A percentile compares a stretch with the other conserved stretches of the same genome.
These are phyloP conservation scores for Acanthaster planci DNA, from an alignment of 35 echinoderm and acorn worm species.

Conservation along the genomic window DNA sequence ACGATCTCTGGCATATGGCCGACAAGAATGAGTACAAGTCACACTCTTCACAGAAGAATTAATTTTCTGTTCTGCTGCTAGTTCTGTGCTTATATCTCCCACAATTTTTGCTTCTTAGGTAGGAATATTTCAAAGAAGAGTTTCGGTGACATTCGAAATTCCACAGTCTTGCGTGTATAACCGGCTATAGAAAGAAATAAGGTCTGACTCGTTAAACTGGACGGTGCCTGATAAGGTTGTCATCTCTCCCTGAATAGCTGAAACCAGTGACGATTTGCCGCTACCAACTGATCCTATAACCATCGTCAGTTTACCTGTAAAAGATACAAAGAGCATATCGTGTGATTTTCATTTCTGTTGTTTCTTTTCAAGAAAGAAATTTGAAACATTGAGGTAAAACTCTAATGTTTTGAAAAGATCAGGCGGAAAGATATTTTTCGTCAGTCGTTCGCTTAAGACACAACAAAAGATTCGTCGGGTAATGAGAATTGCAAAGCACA, in stretches of 20 bases:
- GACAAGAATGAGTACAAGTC: too few relatives aligned
- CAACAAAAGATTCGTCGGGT: too few relatives aligned
- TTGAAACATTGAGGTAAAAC: neutral
- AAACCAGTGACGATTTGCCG: conserved; percentile 80
- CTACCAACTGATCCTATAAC: conserved; percentile 83
- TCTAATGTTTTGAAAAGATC: too few relatives aligned
- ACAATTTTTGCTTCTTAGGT: neutral
- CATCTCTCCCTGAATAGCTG: conserved; percentile 89
- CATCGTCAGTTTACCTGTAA: conserved; percentile 77
- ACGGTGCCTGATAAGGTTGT: conserved; percentile 65
- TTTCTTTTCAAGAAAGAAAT: neutral
- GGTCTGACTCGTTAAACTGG: conserved; percentile 59
- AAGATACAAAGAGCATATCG: neutral
- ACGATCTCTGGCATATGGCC: too few relatives aligned
- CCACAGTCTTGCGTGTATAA: neutral
- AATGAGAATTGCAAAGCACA: too few relatives aligned
- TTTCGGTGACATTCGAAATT: neutral
- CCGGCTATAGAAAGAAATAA: too few relatives aligned
- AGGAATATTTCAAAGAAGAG: neutral
- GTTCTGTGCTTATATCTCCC: conserved; percentile 36
- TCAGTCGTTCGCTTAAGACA: neutral
- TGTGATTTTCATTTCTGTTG: neutral
- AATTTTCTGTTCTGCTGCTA: conserved; percentile 54
- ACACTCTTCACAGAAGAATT: neutral
- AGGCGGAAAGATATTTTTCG: too few relatives aligned